Conservation (phyloP, 2,888 invertebrate genomes). For the Acrobasis repandana region DNA sequence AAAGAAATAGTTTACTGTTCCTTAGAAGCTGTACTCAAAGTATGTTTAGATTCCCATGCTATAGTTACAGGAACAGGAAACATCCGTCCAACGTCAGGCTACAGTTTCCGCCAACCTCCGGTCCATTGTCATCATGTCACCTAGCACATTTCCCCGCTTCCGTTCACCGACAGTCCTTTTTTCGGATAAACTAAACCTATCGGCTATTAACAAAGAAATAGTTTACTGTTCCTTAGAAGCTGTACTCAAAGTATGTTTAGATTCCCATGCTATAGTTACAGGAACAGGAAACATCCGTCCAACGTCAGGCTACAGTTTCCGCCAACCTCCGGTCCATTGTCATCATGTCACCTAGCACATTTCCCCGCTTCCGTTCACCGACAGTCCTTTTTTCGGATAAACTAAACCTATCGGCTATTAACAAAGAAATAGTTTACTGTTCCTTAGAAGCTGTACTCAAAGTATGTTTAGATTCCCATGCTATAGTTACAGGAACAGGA, state of each 20-base stretch:
- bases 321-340: constrained; percentile 28
- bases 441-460: not conserved
- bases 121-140: constrained; percentile 32
- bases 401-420: not conserved
- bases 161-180: constrained; percentile 9
- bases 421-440: not conserved
- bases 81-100: constrained; percentile 4
- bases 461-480: not conserved
- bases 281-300: constrained; percentile 14
- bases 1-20: not conserved
- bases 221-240: not conserved
- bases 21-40: not conserved
- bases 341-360: constrained; percentile 32
- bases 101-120: constrained; percentile 26
- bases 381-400: constrained; percentile 23
- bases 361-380: constrained; percentile 27
- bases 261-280: not conserved
- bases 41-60: not conserved
- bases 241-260: not conserved
- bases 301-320: constrained; percentile 21
- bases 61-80: constrained; percentile 1
- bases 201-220: not conserved
- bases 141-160: constrained; percentile 31
- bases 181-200: not conserved
- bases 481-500: not conserved